Evolutionary conservation across 2,113 vertebrate species (phyloP), one percentile per base, ranked within the genome.

Genomic region (Hippocampus zosterae): DNA sequence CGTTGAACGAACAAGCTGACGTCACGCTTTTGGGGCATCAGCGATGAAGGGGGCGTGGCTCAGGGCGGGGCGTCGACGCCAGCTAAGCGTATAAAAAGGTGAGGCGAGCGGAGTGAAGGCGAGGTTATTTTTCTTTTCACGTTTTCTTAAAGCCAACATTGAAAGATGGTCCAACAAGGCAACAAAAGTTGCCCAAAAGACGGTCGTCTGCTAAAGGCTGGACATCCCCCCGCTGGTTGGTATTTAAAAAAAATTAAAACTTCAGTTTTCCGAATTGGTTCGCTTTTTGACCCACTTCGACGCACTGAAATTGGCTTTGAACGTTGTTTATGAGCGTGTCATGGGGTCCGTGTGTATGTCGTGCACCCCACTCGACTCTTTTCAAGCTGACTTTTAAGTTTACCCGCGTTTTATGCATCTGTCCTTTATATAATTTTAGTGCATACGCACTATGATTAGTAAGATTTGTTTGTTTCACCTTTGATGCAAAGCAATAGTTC

Each of bases 141-240:
- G 5, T 6, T 37, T 37, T 44, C 10, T 12, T 13, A 44, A 44
- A 27, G 6, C 6, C 1, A 40, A 19, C 16, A 1, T 1, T 3
- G 13, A 37, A 66, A 37, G 59, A 92, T 92, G 90, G 90, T 89
- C 73, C 90, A 90, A 33, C 77, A 89, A 59, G 21, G 82, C 27
- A 65, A 81, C 25, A 92, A 91, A 86, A 6, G 73, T 19, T 86
- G 83, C 44, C 62, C 48, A 52, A 90, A 71, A 33, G 83, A 81
- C 40, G 8, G 53, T 46, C 63, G 68, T 40, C 0, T 72, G 27
- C 85, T 92, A 68, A 93, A 89, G 57, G 92, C 85, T 53, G 92
- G 91, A 0, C 92, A 92, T 42, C 91, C 81, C 56, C 91, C 91
- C 1, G 92, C 92, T 89, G 92, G 92, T 93, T 50, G 46, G 46